Conservation (phyloP, 2,888 invertebrate genomes). For the Dryobota labecula region DNA sequence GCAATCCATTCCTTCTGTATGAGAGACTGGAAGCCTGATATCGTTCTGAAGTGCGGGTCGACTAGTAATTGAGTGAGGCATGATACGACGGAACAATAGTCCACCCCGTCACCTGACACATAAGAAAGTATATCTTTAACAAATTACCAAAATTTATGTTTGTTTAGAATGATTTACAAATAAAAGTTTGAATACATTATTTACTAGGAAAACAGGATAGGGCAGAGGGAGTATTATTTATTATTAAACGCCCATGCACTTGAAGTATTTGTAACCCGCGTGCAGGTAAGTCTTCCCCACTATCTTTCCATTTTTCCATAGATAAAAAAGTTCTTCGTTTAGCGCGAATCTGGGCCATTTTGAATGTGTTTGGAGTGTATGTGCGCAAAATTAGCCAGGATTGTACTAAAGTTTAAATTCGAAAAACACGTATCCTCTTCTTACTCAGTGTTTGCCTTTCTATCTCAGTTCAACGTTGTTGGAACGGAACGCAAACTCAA, state of each 20-base stretch:
- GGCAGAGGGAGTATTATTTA: background rate
- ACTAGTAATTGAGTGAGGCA: constrained; percentile 96
- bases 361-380: background rate
- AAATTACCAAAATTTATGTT: background rate
- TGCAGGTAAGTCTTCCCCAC: background rate
- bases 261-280: background rate
- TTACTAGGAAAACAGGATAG: constrained; percentile 15
- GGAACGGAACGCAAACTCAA: too few species aligned
- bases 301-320: background rate
- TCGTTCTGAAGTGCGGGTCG: constrained; percentile 95
- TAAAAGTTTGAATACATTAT: constrained; percentile 1
- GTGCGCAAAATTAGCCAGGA: background rate
- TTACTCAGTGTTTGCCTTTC: too few species aligned
- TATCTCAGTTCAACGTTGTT: too few species aligned
- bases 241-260: background rate
- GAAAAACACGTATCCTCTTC: too few species aligned
- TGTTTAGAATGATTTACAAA: constrained; percentile 10
- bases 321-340: background rate
- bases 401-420: background rate
- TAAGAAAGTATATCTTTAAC: background rate
- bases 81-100: constrained; percentile 96
- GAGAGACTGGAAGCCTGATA: constrained; percentile 96
- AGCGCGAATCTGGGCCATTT: background rate
- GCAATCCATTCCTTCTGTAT: constrained; percentile 99
- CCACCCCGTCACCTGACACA: constrained; percentile 94